These are phyloP conservation scores for Acleris sparsana DNA, from an alignment of 2,888 invertebrate genomes.

Conservation along the genomic window DNA sequence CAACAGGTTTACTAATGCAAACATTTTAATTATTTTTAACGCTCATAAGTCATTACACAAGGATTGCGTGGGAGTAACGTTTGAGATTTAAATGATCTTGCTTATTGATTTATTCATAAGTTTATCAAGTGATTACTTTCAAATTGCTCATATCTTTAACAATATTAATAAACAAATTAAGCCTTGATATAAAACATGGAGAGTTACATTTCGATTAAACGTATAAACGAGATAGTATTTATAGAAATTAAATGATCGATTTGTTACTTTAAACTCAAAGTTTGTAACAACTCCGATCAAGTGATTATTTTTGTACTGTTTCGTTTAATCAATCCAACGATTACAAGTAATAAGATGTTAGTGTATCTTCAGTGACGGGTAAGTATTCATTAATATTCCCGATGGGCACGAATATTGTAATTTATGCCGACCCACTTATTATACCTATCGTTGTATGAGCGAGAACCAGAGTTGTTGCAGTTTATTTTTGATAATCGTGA, in stretches of 20 bases:
- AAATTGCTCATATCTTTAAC: not conserved
- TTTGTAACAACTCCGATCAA: slow-evolving; percentile 18
- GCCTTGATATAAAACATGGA: not conserved
- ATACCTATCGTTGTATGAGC: no score
- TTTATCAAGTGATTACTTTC: not conserved
- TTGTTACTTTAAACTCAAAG: slow-evolving; percentile 12
- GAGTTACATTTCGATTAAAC: not conserved
- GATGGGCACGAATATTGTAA: no score
- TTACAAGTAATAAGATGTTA: slow-evolving; percentile 6
- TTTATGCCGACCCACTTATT: no score
- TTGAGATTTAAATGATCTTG: slow-evolving; percentile 24
- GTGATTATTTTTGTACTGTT: slow-evolving; percentile 15
- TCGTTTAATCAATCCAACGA: slow-evolving; percentile 9
- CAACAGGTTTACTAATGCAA: not conserved
- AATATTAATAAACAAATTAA: not conserved
- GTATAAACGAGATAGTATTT: no score
- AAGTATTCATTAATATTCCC: no score
- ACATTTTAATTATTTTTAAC: not conserved
- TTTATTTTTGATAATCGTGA: no score
- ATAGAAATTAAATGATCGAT: not conserved
- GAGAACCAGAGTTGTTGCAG: no score
- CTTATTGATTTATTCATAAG: slow-evolving; percentile 32
- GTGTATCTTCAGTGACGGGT: not conserved
- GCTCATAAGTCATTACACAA: slow-evolving; percentile 8
- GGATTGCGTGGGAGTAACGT: slow-evolving; percentile 17